phyloP scores from a whole-genome alignment of 2,888 invertebrate species.

The Pheosia gnoma region DNA sequence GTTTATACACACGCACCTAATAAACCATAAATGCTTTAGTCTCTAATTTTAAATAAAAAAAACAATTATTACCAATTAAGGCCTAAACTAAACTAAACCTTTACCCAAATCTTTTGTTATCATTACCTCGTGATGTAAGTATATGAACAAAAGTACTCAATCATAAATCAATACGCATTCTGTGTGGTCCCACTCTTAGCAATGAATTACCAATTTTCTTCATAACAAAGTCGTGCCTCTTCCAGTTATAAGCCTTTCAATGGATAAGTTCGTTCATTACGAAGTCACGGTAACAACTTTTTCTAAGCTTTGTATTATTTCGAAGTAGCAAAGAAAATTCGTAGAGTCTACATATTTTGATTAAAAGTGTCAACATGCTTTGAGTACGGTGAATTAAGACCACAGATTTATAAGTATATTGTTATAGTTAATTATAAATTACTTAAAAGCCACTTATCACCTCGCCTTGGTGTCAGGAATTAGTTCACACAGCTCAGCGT shows the following conservation, averaged over 20 bases:
- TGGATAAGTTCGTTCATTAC: conserved; percentile 72
- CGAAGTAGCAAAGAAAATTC: conserved; percentile 56
- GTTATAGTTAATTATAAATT: too few species aligned
- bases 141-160: too few species aligned
- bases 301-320: conserved; percentile 56
- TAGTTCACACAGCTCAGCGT: too few species aligned
- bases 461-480: too few species aligned
- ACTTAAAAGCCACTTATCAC: too few species aligned
- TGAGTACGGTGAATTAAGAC: conserved; percentile 39
- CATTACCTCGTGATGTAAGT: too few species aligned
- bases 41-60: too few species aligned
- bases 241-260: conserved; percentile 67
- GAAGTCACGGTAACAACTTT: conserved; percentile 53
- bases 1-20: too few species aligned
- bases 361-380: conserved; percentile 36
- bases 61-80: too few species aligned
- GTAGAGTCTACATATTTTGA: conserved; percentile 50
- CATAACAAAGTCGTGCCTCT: conserved; percentile 66
- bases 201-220: conserved; percentile 74
- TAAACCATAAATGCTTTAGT: too few species aligned
- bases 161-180: neutral
- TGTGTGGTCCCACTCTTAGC: conserved; percentile 37
- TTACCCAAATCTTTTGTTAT: too few species aligned
- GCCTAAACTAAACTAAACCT: too few species aligned
- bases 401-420: neutral